phyloP scores from a whole-genome alignment of 2,113 vertebrate species.

The Notiomystis cincta region DNA sequence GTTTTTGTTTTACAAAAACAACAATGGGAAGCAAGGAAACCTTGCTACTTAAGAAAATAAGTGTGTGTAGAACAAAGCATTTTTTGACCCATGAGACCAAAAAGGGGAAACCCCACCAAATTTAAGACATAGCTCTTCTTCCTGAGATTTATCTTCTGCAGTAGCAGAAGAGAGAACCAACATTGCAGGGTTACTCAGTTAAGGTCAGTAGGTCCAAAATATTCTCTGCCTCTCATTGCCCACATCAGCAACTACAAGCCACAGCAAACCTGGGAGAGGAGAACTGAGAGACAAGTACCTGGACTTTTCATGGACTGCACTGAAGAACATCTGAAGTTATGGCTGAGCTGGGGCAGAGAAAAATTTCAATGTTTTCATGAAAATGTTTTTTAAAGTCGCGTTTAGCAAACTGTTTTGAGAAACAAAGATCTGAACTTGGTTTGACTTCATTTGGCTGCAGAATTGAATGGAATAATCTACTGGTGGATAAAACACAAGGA shows the following conservation, averaged over 20 bases:
- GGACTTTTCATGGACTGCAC: neutral
- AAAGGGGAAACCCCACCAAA: neutral
- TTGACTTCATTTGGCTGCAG: neutral
- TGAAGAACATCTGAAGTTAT: neutral
- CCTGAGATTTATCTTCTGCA: neutral
- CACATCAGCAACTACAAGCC: neutral
- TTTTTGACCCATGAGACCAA: neutral
- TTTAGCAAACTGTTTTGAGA: neutral
- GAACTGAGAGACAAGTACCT: neutral
- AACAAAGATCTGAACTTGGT: neutral
- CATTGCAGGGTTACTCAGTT: accelerated
- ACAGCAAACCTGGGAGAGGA: neutral
- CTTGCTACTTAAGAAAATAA: neutral
- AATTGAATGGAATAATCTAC: neutral
- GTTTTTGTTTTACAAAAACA: neutral
- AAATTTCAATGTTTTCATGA: neutral
- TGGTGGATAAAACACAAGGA: neutral
- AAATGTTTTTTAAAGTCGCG: neutral
- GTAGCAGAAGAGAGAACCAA: neutral
- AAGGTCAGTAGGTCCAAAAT: neutral
- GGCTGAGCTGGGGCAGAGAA: neutral
- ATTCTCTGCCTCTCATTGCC: neutral
- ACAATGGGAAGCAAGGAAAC: neutral
- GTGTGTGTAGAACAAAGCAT: neutral
- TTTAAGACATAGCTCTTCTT: neutral